Evolutionary conservation across 2,888 invertebrate genomes (phyloP), one percentile per base, ranked within the genome.

Genomic region (Dynastes hyllus): DNA sequence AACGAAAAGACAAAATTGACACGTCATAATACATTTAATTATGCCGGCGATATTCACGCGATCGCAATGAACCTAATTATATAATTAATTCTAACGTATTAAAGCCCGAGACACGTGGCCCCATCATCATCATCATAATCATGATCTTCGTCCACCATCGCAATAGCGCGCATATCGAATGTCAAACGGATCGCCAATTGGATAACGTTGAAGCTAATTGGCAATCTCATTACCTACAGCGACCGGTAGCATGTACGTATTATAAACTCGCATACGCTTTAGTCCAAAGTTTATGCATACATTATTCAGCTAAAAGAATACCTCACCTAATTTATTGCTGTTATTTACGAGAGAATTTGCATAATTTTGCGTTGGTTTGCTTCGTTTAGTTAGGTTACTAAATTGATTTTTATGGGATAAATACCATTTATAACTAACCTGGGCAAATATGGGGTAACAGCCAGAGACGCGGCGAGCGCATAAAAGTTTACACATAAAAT

Each of bases 21-120:
- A 58, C 55, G 55, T 58, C 79, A 79, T 45, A 45, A 65, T 65
- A 27, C n/a, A 22, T 27, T 40, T 77, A 77, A 79, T 79, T 79
- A 79, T 13, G 13, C 29, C 63, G 58, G 37, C 40, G 27, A 77
- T 77, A 77, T 77, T 37, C 77, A 69, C 32, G 32, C 40, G 50
- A 67, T 53, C 71, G 63, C 71, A 71, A 71, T 50, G n/a, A 40
- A 13, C 76, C 29, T 76, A 67, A 66, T 77, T 77, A 65, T 32
- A 55, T 37, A 77, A 77, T 67, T 66, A 67, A 67, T 76, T 27
- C 75, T 45, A 55, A 32, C 13, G 63, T 63, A 32, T 63, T 58
- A 58, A 32, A 32, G 27, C 27, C 29, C 13, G 29, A 63, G 63
- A 13, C 27, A 1, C 22, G 22, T 63, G n/a, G 16, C 37, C 55